Conservation (phyloP, 2,888 invertebrate species). For the Liodrosophila aerea region DNA sequence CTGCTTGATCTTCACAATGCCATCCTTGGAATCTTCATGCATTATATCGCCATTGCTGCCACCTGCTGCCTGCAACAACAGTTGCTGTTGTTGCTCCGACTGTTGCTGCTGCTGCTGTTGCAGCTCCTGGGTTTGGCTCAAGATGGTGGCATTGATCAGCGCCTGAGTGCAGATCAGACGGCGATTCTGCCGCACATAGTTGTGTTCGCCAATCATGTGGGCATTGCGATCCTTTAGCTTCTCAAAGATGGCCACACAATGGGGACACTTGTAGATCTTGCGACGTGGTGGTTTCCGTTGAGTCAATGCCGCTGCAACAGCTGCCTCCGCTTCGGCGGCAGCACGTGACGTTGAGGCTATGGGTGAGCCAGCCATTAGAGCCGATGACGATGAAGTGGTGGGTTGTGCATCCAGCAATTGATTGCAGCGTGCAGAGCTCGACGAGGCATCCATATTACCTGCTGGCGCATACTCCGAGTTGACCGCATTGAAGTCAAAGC, state of each 20-base stretch:
- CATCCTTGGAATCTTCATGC: conserved; percentile 77
- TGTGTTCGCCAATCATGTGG: conserved; percentile 80
- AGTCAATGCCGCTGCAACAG: conserved; percentile 50
- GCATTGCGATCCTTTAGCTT: conserved; percentile 81
- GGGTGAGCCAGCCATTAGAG: conserved; percentile 78
- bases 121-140: conserved; percentile 12
- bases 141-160: conserved; percentile 28
- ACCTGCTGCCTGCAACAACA: conserved; percentile 26
- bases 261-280: conserved; percentile 81
- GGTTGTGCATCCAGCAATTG: conserved; percentile 52
- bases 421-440: conserved; percentile 38
- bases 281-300: conserved; percentile 69
- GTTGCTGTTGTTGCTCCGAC: conserved; percentile 28
- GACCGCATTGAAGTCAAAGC: conserved; percentile 59
- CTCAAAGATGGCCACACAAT: conserved; percentile 79
- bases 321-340: conserved; percentile 57
- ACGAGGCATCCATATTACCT: conserved; percentile 37
- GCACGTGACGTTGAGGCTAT: conserved; percentile 65
- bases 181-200: conserved; percentile 81
- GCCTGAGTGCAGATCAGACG: conserved; percentile 78
- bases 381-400: conserved; percentile 68
- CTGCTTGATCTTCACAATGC: conserved; percentile 75
- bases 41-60: conserved; percentile 19
- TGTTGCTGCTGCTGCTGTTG: conserved; percentile 26
- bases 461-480: conserved; percentile 50